These are phyloP conservation scores for Frankliniella fusca DNA, from an alignment of 2,888 invertebrate species.

Conservation along the genomic window DNA sequence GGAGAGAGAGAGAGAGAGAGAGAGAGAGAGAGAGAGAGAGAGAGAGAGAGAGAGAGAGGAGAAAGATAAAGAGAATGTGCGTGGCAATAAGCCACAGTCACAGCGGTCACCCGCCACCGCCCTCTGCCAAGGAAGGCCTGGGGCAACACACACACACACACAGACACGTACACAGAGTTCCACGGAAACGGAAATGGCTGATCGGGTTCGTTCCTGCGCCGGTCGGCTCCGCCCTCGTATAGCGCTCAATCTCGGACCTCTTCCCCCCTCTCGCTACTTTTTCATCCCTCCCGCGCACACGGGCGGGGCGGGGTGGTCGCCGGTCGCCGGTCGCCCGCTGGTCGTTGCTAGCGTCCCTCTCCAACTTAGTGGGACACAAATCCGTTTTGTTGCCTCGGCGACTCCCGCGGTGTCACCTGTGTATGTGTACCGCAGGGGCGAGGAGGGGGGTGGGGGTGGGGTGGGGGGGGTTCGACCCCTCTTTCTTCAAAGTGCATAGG, in stretches of 20 bases:
- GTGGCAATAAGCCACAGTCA: background rate
- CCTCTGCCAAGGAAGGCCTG: background rate
- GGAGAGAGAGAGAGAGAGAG: background rate
- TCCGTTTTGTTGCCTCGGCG: background rate
- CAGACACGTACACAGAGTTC: background rate
- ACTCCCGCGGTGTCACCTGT: too few species aligned
- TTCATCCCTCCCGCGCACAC: background rate
- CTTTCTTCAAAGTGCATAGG: too few species aligned
- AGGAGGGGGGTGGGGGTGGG: too few species aligned
- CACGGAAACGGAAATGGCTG: constrained; percentile 24
- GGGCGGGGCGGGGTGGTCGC: background rate
- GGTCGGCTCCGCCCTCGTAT: background rate
- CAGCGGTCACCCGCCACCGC: background rate
- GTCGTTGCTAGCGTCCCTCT: background rate
- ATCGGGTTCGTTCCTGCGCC: constrained; percentile 17
- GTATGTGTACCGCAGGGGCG: too few species aligned
- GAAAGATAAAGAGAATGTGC: background rate
- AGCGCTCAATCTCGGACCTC: background rate
- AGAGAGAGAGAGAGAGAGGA: background rate
- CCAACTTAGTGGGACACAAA: background rate
- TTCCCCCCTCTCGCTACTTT: background rate
- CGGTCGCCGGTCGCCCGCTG: background rate
- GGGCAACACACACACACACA: background rate
- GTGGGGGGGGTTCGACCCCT: too few species aligned
- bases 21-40: background rate